phyloP scores from a whole-genome alignment of 2,888 invertebrate genomes.

The Dynastes maya region DNA sequence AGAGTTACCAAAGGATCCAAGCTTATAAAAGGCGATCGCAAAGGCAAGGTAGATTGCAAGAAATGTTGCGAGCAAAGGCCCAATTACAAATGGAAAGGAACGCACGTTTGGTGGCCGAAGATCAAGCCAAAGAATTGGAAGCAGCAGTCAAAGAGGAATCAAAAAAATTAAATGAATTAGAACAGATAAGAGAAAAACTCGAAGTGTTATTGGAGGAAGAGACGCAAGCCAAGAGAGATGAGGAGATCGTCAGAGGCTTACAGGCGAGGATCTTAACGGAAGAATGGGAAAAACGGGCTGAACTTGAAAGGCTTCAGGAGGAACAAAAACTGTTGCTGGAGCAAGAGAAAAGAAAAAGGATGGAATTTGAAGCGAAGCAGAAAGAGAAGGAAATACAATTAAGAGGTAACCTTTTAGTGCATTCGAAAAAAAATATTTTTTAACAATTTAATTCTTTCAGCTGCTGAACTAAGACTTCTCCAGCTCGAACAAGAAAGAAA shows the following conservation, averaged over 20 bases:
- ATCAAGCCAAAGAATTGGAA: constrained; percentile 77
- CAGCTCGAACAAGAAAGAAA: constrained; percentile 82
- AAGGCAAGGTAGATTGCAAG: constrained; percentile 75
- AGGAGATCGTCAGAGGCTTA: constrained; percentile 83
- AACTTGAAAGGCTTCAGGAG: constrained; percentile 84
- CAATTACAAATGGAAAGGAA: constrained; percentile 79
- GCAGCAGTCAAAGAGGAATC: constrained; percentile 82
- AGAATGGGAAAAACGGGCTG: constrained; percentile 89
- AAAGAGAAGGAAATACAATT: constrained; percentile 81
- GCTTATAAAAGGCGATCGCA: constrained; percentile 72
- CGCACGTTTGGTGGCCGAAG: constrained; percentile 76
- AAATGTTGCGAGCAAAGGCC: constrained; percentile 74
- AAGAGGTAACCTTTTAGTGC: constrained; percentile 71
- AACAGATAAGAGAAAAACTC: constrained; percentile 79
- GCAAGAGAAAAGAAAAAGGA: constrained; percentile 82
- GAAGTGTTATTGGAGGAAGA: constrained; percentile 85
- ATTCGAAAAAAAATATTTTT: too few species aligned
- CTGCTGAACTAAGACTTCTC: constrained; percentile 80
- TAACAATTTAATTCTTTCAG: constrained; percentile 67
- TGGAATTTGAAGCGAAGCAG: constrained; percentile 82
- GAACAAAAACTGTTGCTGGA: constrained; percentile 83
- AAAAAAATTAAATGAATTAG: constrained; percentile 81
- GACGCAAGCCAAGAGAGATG: constrained; percentile 87
- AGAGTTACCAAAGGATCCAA: constrained; percentile 80
- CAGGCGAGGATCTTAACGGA: constrained; percentile 84